phyloP scores from a whole-genome alignment of 1,140 invertebrate genomes.

The Pantala flavescens region DNA sequence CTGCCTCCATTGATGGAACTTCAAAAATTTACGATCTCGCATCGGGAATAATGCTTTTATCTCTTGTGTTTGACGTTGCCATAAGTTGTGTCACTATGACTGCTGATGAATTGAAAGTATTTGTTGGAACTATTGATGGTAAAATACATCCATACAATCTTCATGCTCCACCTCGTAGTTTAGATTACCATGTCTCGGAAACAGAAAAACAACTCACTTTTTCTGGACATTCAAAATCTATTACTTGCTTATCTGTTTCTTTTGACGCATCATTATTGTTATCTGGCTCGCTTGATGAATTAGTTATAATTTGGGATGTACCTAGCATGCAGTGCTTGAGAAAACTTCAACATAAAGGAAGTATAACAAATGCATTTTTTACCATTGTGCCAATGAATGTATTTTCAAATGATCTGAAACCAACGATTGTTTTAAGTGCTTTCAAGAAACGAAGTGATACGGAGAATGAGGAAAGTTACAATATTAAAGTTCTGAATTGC shows the following conservation, averaged over 20 bases:
- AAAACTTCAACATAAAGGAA: conserved; percentile 57
- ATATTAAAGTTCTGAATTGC: conserved; percentile 20
- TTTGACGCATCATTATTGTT: conserved; percentile 53
- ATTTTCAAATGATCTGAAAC: conserved; percentile 33
- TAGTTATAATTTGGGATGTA: conserved; percentile 70
- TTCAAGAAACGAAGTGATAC: background rate
- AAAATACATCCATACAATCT: conserved; percentile 56
- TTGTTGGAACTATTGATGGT: conserved; percentile 60
- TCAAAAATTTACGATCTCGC: conserved; percentile 68
- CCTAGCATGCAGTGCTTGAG: conserved; percentile 56
- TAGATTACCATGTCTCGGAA: conserved; percentile 49
- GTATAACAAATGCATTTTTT: conserved; percentile 58
- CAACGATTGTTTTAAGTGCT: conserved; percentile 30
- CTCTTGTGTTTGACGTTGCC: conserved; percentile 58
- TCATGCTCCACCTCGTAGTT: conserved; percentile 48
- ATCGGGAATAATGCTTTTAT: conserved; percentile 54
- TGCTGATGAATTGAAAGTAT: conserved; percentile 54
- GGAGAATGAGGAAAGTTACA: background rate
- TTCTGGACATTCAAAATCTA: conserved; percentile 50
- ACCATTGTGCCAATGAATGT: conserved; percentile 37
- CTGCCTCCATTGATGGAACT: conserved; percentile 69
- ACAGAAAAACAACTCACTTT: conserved; percentile 34
- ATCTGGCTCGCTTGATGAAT: conserved; percentile 62
- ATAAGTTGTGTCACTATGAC: conserved; percentile 61
- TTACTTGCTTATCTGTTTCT: conserved; percentile 60